Evolutionary conservation across 2,888 invertebrate species (phyloP).

Genomic region (Drosophila subquinaria): DNA sequence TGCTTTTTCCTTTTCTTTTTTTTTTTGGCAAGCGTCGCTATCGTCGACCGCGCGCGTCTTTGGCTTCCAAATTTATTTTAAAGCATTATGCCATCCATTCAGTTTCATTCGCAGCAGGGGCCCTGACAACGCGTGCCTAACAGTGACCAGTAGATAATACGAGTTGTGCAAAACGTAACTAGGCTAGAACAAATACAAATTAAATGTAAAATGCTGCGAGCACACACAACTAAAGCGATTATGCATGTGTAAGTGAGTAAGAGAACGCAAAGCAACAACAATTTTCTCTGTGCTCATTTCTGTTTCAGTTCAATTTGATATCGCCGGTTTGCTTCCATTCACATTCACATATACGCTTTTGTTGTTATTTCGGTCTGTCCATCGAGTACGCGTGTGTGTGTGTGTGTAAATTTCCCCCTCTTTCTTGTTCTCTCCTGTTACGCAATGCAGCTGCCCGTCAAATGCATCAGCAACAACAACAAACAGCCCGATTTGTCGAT

Average conservation of each 20-base stretch:
- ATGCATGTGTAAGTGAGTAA: constrained; percentile 20
- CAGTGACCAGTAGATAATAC: constrained; percentile 37
- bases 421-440: constrained; percentile 37
- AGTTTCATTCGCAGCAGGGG: constrained; percentile 49
- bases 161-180: constrained; percentile 31
- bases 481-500: constrained; percentile 21
- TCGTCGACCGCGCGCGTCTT: constrained; percentile 34
- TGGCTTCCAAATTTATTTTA: constrained; percentile 81
- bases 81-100: constrained; percentile 79
- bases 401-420: constrained; percentile 10
- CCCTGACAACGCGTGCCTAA: constrained; percentile 64
- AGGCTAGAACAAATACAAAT: constrained; percentile 31
- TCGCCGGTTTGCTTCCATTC: constrained; percentile 63
- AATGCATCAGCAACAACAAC: constrained; percentile 40
- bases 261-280: constrained; percentile 29
- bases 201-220: constrained; percentile 52
- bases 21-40: constrained; percentile 71
- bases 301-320: constrained; percentile 6
- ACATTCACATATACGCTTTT: constrained; percentile 47
- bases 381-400: constrained; percentile 34
- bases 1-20: constrained; percentile 27
- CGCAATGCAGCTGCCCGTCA: constrained; percentile 49
- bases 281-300: constrained; percentile 2
- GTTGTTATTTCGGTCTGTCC: constrained; percentile 43
- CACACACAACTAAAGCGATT: constrained; percentile 18